These are phyloP conservation scores for Coelopa pilipes DNA, from an alignment of 2,888 invertebrate genomes.

Conservation along the genomic window DNA sequence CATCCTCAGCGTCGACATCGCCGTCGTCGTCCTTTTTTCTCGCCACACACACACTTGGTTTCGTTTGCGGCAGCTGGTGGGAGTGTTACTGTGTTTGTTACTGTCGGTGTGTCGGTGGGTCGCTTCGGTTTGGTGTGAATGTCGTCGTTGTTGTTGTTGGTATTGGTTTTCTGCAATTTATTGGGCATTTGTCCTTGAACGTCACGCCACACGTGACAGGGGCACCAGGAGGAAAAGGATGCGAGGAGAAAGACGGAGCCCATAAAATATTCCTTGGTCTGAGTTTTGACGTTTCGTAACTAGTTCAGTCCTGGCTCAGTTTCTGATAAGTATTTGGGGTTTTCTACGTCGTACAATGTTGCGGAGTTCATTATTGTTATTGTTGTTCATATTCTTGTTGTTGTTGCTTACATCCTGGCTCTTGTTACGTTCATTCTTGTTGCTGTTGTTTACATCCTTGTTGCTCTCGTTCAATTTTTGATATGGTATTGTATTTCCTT, in stretches of 20 bases:
- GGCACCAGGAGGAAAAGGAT: background rate
- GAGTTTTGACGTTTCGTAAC: background rate
- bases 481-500: no score
- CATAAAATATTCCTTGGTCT: constrained; percentile 7
- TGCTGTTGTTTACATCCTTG: no score
- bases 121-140: background rate
- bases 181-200: constrained; percentile 30
- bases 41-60: no score
- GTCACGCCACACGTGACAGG: background rate
- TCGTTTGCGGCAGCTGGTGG: constrained; percentile 4
- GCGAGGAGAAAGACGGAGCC: background rate
- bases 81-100: background rate
- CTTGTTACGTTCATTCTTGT: background rate
- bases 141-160: background rate
- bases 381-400: background rate
- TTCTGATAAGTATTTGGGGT: no score
- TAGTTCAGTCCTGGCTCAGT: no score
- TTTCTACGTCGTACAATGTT: background rate
- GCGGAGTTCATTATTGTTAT: background rate
- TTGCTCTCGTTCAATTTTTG: no score
- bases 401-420: background rate
- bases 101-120: background rate
- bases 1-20: no score
- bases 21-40: no score
- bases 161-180: constrained; percentile 26